Conservation (phyloP, 2,797 vertebrate genomes). For the Anguilla pacifica region DNA sequence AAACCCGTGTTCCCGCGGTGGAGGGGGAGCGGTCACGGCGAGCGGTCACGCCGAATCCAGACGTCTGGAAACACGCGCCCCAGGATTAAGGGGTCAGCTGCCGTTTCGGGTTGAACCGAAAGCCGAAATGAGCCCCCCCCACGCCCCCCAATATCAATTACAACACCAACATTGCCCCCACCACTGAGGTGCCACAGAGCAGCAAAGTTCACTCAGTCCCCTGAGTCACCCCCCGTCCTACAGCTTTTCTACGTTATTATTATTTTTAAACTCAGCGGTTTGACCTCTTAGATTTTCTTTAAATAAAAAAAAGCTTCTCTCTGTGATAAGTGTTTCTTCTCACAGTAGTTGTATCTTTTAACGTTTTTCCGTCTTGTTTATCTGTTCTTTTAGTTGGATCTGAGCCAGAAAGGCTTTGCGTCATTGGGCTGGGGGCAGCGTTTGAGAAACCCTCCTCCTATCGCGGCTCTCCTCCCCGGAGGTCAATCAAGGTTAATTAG, state of each 20-base stretch:
- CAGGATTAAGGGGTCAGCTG: constrained; percentile 46
- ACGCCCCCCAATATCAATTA: constrained; percentile 31
- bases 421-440: background rate
- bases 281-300: background rate
- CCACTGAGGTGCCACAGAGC: constrained; percentile 17
- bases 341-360: background rate
- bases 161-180: constrained; percentile 46
- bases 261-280: background rate
- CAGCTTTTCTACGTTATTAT: background rate
- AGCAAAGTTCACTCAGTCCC: background rate
- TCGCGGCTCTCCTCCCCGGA: constrained; percentile 43
- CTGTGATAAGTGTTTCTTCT: background rate
- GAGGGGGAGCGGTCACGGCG: too few relatives aligned
- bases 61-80: constrained; percentile 38
- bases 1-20: background rate
- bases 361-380: background rate
- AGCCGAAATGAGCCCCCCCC: constrained; percentile 45
- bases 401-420: background rate
- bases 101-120: constrained; percentile 43
- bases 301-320: background rate
- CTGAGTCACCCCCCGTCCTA: background rate
- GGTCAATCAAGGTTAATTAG: constrained; percentile 66
- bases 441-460: background rate
- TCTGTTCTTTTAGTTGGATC: background rate
- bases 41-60: background rate